These are phyloP conservation scores for Ptilodon capucinus DNA, from an alignment of 2,888 invertebrate genomes.

Conservation along the genomic window DNA sequence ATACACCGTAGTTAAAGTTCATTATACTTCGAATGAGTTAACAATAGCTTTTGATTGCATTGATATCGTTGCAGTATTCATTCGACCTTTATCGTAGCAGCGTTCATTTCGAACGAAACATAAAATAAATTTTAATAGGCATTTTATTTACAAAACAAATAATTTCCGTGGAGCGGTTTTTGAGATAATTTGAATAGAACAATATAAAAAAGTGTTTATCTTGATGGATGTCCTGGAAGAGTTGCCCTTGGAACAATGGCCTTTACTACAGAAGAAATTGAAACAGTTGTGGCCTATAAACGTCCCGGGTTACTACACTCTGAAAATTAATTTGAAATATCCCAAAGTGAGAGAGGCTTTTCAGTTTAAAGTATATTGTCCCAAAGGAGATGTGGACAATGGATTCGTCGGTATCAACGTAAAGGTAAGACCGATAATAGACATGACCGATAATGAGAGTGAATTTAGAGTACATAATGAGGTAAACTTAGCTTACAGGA, in stretches of 20 bases:
- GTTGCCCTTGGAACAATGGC: slow-evolving; percentile 33
- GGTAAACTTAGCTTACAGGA: too few species aligned
- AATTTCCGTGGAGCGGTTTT: too few species aligned
- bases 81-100: neutral
- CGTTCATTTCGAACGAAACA: neutral
- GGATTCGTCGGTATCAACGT: slow-evolving; percentile 38
- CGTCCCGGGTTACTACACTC: slow-evolving; percentile 31
- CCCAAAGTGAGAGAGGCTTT: slow-evolving; percentile 27
- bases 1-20: neutral
- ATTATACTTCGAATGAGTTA: neutral
- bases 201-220: neutral
- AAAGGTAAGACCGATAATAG: slow-evolving; percentile 23
- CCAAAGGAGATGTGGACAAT: slow-evolving; percentile 37
- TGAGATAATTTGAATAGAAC: neutral
- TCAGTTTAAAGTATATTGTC: slow-evolving; percentile 42
- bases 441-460: too few species aligned
- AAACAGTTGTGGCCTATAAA: slow-evolving; percentile 34
- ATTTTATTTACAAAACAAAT: too few species aligned
- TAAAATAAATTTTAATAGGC: too few species aligned
- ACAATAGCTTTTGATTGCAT: neutral
- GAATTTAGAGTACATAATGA: too few species aligned
- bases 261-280: slow-evolving; percentile 30
- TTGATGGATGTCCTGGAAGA: slow-evolving; percentile 24
- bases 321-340: slow-evolving; percentile 26
- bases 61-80: neutral